Evolutionary conservation across 2,113 vertebrate genomes (phyloP).

Genomic region (Ctenodactylus gundi): DNA sequence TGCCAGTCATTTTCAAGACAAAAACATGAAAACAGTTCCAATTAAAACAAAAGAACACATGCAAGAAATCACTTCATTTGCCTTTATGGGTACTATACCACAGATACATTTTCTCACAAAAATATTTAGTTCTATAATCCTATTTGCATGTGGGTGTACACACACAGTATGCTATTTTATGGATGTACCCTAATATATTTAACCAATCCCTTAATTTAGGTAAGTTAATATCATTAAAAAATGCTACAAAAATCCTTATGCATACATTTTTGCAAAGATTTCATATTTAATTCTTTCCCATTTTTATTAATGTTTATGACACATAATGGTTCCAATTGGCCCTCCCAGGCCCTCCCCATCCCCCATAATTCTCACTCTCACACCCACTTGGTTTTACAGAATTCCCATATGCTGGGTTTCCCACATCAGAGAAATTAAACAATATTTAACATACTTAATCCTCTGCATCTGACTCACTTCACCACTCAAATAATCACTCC

Average conservation of each 20-base stretch:
- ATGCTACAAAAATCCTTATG: neutral
- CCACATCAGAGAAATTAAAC: no score
- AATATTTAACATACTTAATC: no score
- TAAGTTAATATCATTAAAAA: slow-evolving; percentile 41
- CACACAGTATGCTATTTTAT: neutral
- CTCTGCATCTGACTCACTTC: no score
- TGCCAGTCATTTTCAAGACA: slow-evolving; percentile 20
- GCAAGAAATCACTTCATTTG: slow-evolving; percentile 13
- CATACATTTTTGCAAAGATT: neutral
- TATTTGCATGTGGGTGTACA: neutral
- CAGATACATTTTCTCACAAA: neutral
- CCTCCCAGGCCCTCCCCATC: no score
- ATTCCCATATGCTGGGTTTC: no score
- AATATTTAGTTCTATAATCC: neutral
- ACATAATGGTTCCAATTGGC: no score
- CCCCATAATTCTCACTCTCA: no score
- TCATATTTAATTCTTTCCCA: slow-evolving; percentile 28
- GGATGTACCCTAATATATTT: neutral
- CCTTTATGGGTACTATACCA: neutral
- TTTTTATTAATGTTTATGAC: no score
- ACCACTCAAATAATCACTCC: no score
- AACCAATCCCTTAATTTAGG: neutral
- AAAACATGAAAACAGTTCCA: neutral
- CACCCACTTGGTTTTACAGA: no score
- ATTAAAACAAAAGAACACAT: neutral